Base-by-base conservation (phyloP, 2,888 invertebrate genomes). In the Labia minor region DNA sequence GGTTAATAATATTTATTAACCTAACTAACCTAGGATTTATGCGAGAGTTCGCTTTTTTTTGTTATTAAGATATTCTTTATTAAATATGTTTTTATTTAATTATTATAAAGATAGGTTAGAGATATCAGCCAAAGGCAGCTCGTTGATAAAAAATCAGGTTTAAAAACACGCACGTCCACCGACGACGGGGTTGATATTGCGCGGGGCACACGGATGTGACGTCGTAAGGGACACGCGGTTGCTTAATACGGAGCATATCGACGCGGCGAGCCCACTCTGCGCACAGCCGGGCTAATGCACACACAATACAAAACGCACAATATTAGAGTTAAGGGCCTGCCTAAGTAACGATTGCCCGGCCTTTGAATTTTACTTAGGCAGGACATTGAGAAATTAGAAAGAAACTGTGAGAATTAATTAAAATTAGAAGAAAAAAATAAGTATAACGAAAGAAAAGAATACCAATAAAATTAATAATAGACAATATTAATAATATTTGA, bases 241-340 rank as follows among this genome's bases (percentile, higher is more conserved):
- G 49, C 71, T 80, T 82, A 91, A 81, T 91, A 91, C 72, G 91
- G 91, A 77, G 91, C 90, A 80, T 90, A 92, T 80, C 91, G 86
- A 79, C 90, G 86, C 72, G 90, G 86, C 69, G 91, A 90, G 68
- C 90, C 90, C 62, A 89, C 88, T 74, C 90, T 90, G 73, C 91
- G 86, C 83, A 89, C 85, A 70, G 86, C 85, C 71, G 87, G 86
- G 80, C 88, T 87, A 83, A 72, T 82, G 81, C 67, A 72, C 72
- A 77, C 72, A 74, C 72, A 72, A 73, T 69, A 68, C 37, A 68
- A 69, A 68, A 66, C 62, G 66, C 67, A 70, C 69, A 66, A 68
- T 67, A 65, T 67, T 62, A 67, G 67, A 70, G 70, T 65, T 64
- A 49, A 68, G 70, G 67, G 64, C 49, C 21, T 67, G 37, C 37